These are phyloP conservation scores for Oryzias dopingdopingensis DNA, from an alignment of 2,797 vertebrate species.

Conservation along the genomic window DNA sequence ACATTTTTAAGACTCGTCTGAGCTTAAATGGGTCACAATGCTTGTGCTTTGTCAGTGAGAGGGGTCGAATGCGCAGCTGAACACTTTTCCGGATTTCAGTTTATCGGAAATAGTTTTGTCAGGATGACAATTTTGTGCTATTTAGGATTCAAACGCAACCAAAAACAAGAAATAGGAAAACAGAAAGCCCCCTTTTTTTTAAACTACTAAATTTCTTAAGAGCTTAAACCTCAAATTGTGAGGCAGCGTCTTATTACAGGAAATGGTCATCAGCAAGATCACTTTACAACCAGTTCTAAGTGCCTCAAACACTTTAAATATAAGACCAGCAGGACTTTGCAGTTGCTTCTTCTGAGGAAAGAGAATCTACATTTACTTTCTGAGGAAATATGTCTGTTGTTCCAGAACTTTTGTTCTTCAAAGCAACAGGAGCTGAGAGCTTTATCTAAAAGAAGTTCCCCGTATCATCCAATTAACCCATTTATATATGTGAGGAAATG, in stretches of 20 bases:
- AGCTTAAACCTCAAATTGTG: conserved; percentile 15
- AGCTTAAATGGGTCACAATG: conserved; percentile 78
- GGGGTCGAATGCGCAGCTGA: conserved; percentile 48
- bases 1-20: conserved; percentile 62
- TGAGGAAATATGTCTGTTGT: too few relatives aligned
- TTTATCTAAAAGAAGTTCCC: too few relatives aligned
- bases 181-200: conserved; percentile 23
- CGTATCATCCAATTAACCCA: too few relatives aligned
- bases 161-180: conserved; percentile 33
- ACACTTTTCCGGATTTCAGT: conserved; percentile 53
- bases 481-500: too few relatives aligned
- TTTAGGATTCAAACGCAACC: conserved; percentile 59
- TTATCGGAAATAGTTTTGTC: conserved; percentile 57
- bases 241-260: conserved; percentile 54
- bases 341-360: too few relatives aligned
- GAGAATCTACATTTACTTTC: too few relatives aligned
- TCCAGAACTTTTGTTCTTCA: too few relatives aligned
- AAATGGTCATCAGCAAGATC: conserved; percentile 51
- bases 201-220: conserved; percentile 33
- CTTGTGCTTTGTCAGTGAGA: conserved; percentile 65
- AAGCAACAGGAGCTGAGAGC: too few relatives aligned
- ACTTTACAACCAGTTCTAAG: conserved; percentile 3
- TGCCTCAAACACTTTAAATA: too few relatives aligned
- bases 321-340: too few relatives aligned
- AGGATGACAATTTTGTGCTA: conserved; percentile 42